These are phyloP conservation scores for Galbula dea DNA, from an alignment of 2,113 vertebrate genomes.

Conservation along the genomic window DNA sequence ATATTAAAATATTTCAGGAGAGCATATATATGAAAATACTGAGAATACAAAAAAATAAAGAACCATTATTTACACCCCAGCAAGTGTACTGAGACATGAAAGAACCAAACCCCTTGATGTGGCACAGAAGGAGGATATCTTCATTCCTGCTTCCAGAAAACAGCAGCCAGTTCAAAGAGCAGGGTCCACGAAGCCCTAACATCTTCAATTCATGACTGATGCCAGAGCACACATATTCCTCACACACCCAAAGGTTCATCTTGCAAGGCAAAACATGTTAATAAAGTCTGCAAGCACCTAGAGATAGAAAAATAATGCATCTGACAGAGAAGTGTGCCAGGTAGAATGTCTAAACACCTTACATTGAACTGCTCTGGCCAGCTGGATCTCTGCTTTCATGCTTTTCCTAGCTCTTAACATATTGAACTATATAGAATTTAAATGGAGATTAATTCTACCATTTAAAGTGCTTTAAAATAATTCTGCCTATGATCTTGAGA, in stretches of 20 bases:
- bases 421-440: not conserved
- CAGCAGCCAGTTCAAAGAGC: not conserved
- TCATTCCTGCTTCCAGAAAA: not conserved
- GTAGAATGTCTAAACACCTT: not conserved
- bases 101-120: not conserved
- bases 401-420: not conserved
- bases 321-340: not conserved
- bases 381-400: not conserved
- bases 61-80: not conserved
- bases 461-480: slow-evolving; percentile 8
- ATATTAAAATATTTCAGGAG: not conserved
- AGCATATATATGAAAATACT: not conserved
- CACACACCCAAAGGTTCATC: not conserved
- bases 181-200: not conserved
- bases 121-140: rapidly evolving
- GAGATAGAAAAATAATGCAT: not conserved
- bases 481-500: slow-evolving; percentile 14
- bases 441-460: slow-evolving; percentile 37
- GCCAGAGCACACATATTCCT: not conserved
- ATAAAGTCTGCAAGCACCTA: not conserved
- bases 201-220: not conserved
- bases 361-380: not conserved
- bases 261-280: not conserved
- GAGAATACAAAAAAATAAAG: not conserved
- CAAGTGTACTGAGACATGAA: not conserved